Conservation (phyloP, 2,888 invertebrate species). For the Bombylius discolor region DNA sequence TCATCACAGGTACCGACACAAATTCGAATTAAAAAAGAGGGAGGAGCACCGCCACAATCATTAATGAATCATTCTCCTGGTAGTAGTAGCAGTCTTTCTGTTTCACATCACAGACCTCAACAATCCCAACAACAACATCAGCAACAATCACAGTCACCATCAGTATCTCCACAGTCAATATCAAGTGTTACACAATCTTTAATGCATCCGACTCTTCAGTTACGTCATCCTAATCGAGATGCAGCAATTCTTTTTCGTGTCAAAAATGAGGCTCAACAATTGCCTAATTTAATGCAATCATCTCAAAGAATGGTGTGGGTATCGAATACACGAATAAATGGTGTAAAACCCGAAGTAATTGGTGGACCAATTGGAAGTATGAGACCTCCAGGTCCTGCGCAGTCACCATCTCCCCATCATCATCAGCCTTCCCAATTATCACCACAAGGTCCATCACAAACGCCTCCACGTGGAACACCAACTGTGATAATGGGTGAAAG, state of each 20-base stretch:
- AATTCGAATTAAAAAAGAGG: conserved; percentile 32
- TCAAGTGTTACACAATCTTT: conserved; percentile 28
- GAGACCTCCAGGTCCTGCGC: conserved; percentile 22
- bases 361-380: conserved; percentile 41
- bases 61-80: conserved; percentile 21
- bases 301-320: conserved; percentile 42
- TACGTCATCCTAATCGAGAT: conserved; percentile 39
- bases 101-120: conserved; percentile 19
- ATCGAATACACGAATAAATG: conserved; percentile 55
- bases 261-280: conserved; percentile 34
- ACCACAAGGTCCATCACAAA: conserved; percentile 35
- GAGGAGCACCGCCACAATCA: conserved; percentile 3
- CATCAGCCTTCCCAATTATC: conserved; percentile 32
- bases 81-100: conserved; percentile 17
- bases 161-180: conserved; percentile 24
- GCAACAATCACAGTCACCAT: conserved; percentile 23
- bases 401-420: conserved; percentile 33
- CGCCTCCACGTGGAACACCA: conserved; percentile 51
- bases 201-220: conserved; percentile 38
- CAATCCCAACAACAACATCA: conserved; percentile 15
- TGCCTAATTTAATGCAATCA: conserved; percentile 18
- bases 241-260: conserved; percentile 35
- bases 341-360: conserved; percentile 71
- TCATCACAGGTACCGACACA: conserved; percentile 25
- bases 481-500: conserved; percentile 90